Percentiles rank a stretch among this genome's conserved stretches.
Evolutionary conservation across 2,113 vertebrate species (phyloP).

Genomic region (Ochotona princeps): DNA sequence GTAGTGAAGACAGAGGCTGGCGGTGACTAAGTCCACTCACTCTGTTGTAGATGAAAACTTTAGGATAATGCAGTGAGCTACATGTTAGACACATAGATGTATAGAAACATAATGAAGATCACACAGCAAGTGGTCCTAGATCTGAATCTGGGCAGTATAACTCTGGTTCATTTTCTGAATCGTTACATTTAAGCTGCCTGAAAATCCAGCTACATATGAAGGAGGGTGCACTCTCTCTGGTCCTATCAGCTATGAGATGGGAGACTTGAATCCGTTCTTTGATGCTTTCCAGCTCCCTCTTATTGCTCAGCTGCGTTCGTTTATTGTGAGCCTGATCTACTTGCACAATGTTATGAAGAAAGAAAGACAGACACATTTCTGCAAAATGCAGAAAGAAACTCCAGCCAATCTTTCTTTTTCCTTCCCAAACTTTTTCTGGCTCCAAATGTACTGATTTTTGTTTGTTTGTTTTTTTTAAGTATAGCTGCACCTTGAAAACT

Average conservation of each 20-base stretch:
- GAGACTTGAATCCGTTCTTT: neutral
- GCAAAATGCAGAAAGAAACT: neutral
- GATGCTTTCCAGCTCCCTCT: neutral
- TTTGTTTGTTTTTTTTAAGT: neutral
- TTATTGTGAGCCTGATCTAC: neutral
- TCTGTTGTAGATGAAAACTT: neutral
- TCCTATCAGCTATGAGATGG: neutral
- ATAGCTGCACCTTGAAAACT: neutral
- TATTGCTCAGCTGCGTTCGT: neutral
- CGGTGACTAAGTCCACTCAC: neutral
- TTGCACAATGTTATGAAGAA: accelerated
- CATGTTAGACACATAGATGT: neutral
- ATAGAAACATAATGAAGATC: neutral
- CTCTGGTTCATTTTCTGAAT: neutral
- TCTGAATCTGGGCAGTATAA: neutral
- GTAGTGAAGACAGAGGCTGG: neutral
- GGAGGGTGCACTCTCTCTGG: accelerated
- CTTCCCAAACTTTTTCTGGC: neutral
- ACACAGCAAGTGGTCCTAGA: neutral
- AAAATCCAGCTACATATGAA: accelerated
- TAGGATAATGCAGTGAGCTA: neutral
- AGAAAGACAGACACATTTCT: neutral
- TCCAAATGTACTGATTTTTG: neutral
- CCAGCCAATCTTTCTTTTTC: neutral
- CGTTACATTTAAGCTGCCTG: too few relatives aligned